Base-by-base conservation (phyloP, 2,797 vertebrate genomes). In the Pristis pectinata region DNA sequence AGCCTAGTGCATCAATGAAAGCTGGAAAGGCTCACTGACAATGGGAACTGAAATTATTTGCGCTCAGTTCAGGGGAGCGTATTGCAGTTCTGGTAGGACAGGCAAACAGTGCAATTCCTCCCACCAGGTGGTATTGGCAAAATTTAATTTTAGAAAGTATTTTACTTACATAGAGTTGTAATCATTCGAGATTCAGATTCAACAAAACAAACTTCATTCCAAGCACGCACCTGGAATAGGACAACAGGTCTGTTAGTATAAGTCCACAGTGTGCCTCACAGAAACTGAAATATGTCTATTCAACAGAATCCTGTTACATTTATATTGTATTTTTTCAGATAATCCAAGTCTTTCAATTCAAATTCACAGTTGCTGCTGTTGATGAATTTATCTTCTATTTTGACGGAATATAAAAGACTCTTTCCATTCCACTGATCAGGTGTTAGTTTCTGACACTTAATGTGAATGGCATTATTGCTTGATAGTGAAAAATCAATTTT, bases 281-380 rank as follows among this genome's bases (percentile, higher is more conserved):
- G 61, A 8, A 83, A 34, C 11, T 82, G 37, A 74, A 24, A 85
- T 34, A 67, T 27, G 49, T n/a, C 9, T 53, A 11, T 56, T 79
- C 61, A 8, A 72, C 34, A 67, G 83, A 61, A 76, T 0, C 94
- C 59, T 95, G 95, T 95, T 96, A 98, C 98, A 96, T 95, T 0
- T 44, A 97, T 1, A 0, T 0, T 1, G 64, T 98, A 98, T 0
- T 0, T 0, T 0, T 96, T 97, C 5, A n/a, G 95, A 95, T 97
- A 97, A 30, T 94, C 70, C 15, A 98, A 96, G 44, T 97, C 15
- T 1, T 0, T 0, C 82, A 97, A 96, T 0, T 0, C 0, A 95
- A 97, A 97, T 0, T 0, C 0, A 91, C 96, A 98, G 0, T 4
- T 1, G 49, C 0, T 7, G 6, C 0, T 0, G 0, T 4, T 7